These are phyloP conservation scores for Oreochromis grahami DNA, from an alignment of 2,797 vertebrate species.

Conservation along the genomic window DNA sequence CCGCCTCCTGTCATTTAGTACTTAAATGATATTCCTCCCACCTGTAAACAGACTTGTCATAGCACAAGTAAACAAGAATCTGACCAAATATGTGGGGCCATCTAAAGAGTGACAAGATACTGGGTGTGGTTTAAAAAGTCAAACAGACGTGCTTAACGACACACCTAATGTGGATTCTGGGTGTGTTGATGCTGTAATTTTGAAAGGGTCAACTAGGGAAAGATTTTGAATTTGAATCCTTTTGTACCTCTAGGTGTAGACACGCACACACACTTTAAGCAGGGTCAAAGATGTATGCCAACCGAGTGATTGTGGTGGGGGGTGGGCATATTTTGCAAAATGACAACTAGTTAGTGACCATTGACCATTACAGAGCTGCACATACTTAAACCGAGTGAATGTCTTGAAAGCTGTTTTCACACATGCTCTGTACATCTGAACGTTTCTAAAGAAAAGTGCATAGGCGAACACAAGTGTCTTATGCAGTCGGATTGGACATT, in stretches of 20 bases:
- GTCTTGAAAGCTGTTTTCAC: neutral
- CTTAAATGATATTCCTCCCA: neutral
- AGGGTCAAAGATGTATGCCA: neutral
- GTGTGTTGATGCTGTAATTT: neutral
- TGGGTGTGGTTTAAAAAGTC: neutral
- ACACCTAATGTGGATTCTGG: neutral
- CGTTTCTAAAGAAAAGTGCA: neutral
- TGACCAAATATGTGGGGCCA: neutral
- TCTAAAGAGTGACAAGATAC: neutral
- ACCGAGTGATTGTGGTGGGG: accelerated
- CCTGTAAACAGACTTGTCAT: neutral
- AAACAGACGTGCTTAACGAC: neutral
- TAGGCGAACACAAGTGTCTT: neutral
- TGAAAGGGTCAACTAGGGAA: neutral
- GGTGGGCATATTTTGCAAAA: neutral
- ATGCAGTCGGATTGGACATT: neutral
- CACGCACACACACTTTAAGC: neutral
- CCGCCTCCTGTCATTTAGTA: neutral
- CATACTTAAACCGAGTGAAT: neutral
- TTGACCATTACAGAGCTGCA: neutral
- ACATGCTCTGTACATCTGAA: neutral
- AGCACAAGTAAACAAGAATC: neutral
- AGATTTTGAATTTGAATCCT: neutral
- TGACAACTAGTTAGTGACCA: neutral
- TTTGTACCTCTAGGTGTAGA: accelerated